A percentile compares a stretch with the other conserved stretches of the same genome.
Evolutionary conservation across 2,113 vertebrate species (phyloP).

Genomic region (Nycticebus coucang): DNA sequence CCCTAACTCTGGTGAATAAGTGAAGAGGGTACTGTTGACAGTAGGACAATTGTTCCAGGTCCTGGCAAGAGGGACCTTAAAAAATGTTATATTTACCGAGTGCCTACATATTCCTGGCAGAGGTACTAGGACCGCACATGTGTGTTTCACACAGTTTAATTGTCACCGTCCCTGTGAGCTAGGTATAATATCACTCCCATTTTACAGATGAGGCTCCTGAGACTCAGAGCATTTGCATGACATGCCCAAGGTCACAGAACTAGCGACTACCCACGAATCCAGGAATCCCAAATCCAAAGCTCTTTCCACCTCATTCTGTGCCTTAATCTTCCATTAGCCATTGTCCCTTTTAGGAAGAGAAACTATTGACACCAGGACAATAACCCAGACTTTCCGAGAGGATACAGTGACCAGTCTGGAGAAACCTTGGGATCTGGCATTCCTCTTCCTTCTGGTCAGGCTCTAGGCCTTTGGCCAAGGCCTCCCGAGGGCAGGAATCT

Average conservation of each 20-base stretch:
- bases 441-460: background rate
- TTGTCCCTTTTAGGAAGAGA: background rate
- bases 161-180: background rate
- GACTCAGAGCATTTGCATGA: background rate
- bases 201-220: background rate
- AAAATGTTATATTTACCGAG: background rate
- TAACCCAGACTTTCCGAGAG: background rate
- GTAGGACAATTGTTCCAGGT: background rate
- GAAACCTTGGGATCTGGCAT: background rate
- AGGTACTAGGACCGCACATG: background rate
- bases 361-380: too few relatives aligned
- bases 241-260: background rate
- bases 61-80: background rate
- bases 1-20: background rate
- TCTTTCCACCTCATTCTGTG: background rate
- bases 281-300: background rate
- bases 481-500: background rate
- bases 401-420: background rate
- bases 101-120: background rate
- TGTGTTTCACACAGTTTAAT: background rate
- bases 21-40: background rate
- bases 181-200: background rate
- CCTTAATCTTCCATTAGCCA: background rate
- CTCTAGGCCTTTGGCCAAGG: background rate
- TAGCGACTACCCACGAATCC: background rate